phyloP scores from a whole-genome alignment of 2,113 vertebrate species.

The Chlamydotis undulata region DNA sequence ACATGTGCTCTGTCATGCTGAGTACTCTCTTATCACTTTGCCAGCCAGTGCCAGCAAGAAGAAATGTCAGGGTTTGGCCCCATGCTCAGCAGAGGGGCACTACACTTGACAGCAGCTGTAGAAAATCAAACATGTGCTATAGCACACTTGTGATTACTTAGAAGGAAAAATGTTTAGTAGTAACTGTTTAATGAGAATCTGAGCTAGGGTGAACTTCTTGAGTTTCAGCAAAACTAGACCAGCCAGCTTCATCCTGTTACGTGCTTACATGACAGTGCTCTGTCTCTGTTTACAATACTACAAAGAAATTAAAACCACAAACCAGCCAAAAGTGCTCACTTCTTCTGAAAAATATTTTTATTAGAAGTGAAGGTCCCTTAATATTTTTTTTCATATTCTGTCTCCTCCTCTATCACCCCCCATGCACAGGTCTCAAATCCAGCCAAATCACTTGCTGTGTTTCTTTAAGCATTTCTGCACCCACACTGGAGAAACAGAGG shows the following conservation, averaged over 20 bases:
- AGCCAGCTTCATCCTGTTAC: background rate
- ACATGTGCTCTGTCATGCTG: background rate
- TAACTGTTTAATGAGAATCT: background rate
- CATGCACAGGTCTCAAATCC: background rate
- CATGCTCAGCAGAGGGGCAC: rapidly evolving
- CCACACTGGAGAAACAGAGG: background rate
- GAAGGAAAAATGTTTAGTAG: background rate
- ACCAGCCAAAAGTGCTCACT: background rate
- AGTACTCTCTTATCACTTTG: background rate
- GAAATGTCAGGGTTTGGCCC: background rate
- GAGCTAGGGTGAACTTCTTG: background rate
- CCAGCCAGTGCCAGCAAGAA: background rate
- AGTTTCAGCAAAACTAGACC: background rate
- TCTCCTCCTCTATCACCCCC: background rate
- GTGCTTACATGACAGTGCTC: background rate
- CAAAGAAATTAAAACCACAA: background rate
- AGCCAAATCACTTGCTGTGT: rapidly evolving
- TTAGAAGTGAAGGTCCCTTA: background rate
- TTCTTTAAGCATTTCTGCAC: background rate
- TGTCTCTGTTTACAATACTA: background rate
- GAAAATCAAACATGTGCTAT: background rate
- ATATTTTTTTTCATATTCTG: background rate
- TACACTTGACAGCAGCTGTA: background rate
- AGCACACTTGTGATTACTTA: background rate
- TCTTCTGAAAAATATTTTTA: background rate